A percentile compares a stretch with the other conserved stretches of the same genome.
Conservation (phyloP, 1,140 invertebrate species). For the Meloidogyne chitwoodi region DNA sequence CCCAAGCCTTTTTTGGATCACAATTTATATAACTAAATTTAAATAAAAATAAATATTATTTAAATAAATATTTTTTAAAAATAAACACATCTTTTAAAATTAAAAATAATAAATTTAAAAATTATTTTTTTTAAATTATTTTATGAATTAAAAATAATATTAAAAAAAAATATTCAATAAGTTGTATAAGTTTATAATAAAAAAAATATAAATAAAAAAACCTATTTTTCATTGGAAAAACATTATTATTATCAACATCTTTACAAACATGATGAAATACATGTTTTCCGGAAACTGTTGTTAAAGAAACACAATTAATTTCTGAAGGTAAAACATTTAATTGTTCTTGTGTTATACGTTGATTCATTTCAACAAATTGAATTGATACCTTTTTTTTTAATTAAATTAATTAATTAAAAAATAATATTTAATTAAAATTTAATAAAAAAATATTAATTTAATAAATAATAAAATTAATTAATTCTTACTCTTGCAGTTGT, state of each 20-base stretch:
- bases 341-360: conserved; percentile 40
- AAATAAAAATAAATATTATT: not conserved
- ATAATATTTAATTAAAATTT: not conserved
- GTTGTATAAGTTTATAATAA: not conserved
- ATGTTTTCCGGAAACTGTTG: conserved; percentile 32
- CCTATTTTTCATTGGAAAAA: not conserved
- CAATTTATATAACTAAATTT: conserved; percentile 12
- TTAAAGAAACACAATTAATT: conserved; percentile 37
- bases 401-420: not conserved
- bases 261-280: conserved; percentile 48
- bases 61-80: not conserved
- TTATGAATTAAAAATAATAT: too few relatives aligned
- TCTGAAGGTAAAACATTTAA: conserved; percentile 40
- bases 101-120: too few relatives aligned
- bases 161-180: too few relatives aligned
- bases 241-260: conserved; percentile 19
- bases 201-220: not conserved
- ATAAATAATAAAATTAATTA: too few relatives aligned
- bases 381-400: conserved; percentile 73
- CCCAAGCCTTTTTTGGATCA: conserved; percentile 16
- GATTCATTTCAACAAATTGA: conserved; percentile 70
- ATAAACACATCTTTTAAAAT: too few relatives aligned
- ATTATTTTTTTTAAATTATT: too few relatives aligned
- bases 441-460: too few relatives aligned
- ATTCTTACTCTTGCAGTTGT: conserved; percentile 70